Base-by-base conservation (phyloP, 2,113 vertebrate genomes). In the Phyllostomus hastatus region DNA sequence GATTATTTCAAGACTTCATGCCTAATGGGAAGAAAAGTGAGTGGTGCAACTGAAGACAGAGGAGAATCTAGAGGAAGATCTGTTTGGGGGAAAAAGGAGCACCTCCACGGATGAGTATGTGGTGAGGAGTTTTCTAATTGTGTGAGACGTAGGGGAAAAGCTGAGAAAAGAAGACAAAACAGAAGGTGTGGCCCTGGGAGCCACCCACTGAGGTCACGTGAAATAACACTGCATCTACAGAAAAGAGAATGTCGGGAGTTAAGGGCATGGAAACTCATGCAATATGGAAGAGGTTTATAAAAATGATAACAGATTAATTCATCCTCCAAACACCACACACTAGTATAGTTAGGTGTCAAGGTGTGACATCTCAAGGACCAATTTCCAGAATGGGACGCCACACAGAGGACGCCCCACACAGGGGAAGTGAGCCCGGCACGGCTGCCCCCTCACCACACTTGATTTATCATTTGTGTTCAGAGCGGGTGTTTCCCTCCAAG, bases 51-150 rank as follows among this genome's bases (percentile, higher is more conserved):
- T 33, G 2, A 86, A 92, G 57, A 84, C 12, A 43, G 0, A n/a
- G 38, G 19, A 12, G 19, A 78, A 61, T 48, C 24, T 6, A 73
- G 20, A 79, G 61, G 41, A 78, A 90, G 46, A 28, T 64, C 33
- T 54, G 19, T 88, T 70, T 90, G 57, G 57, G 57, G 14, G 70
- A 81, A 88, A 90, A 69, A 69, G 20, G 59, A 75, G 12, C 52
- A 78, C 7, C 16, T 86, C n/a, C 9, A 6, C 43, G 41, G 7
- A n/a, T 20, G 57, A 59, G 28, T 72, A 35, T 48, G 11, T 46
- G 28, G 69, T 28, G 59, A 88, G 3, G 31, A 16, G 1, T 85
- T 78, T 83, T 54, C 28, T 14, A 81, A 10, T 28, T 50, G 4
- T 10, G 57, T 31, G 19, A 66, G 28, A 41, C 41, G 7, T 72